Evolutionary conservation across 2,888 invertebrate genomes (phyloP), one percentile per base, ranked within the genome.

Genomic region (Acrobasis suavella): DNA sequence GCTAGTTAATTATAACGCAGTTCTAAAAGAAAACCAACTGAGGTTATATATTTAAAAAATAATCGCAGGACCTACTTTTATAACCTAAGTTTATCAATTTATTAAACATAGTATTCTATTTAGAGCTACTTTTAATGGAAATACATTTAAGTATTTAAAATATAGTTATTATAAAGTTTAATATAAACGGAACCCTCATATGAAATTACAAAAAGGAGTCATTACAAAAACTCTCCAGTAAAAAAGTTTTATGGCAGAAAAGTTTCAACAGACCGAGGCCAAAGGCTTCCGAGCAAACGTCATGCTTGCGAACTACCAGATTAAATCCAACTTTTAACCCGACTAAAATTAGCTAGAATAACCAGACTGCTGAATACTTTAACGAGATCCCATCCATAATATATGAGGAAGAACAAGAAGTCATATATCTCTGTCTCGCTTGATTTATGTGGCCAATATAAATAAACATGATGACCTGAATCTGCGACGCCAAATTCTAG

Each of bases 361-460:
- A 42, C 56, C 17, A 55, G 17, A 42, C 42, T 42, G 14, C 42
- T 16, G 42, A 56, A 56, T 56, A 16, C 17, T 42, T 46, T 56
- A 50, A 59, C 50, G 32, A 50, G 42, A 37, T 22, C 17, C 42
- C 50, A 39, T 16, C 51, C 51, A 60, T 60, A 60, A 60, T 56
- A 60, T 60, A 60, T 60, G 51, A 60, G 51, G 39, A 50, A 51
- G 60, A 38, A 38, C 51, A 39, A 60, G 39, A 60, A 60, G 39
- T 60, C 51, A 52, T 51, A 51, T 39, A 51, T 60, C 60, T 51
- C 22, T 42, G 51, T 51, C 56, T 38, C 17, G 38, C 17, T 51
- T 51, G 60, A 60, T 60, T 60, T 60, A 60, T 52, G 60, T 60
- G 60, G 14, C 42, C 51, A 60, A 60, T 60, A 60, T 60, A 60